A percentile compares a stretch with the other conserved stretches of the same genome.
Conservation (phyloP, 2,113 vertebrate genomes). For the Ciconia stormi region DNA sequence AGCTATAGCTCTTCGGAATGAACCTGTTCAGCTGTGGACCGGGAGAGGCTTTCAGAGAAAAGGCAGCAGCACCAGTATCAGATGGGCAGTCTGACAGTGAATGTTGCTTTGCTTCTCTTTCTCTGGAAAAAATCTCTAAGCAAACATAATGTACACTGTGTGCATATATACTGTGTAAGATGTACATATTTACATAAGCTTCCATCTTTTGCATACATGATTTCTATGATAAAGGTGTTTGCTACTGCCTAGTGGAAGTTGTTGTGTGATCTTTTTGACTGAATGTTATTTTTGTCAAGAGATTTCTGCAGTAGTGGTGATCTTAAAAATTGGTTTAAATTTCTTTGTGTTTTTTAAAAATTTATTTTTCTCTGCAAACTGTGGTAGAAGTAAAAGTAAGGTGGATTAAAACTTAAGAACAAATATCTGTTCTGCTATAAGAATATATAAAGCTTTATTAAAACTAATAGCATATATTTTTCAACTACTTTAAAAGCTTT, state of each 20-base stretch:
- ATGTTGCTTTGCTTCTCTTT: neutral
- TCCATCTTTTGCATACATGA: neutral
- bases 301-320: neutral
- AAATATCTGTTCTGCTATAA: neutral
- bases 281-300: neutral
- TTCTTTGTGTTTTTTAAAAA: neutral
- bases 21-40: neutral
- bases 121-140: neutral
- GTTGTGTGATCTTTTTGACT: neutral
- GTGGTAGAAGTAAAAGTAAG: neutral
- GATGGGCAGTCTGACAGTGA: neutral
- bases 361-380: neutral
- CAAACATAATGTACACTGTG: accelerated
- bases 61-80: neutral
- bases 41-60: neutral
- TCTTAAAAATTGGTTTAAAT: neutral
- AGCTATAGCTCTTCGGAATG: neutral
- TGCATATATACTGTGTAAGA: neutral
- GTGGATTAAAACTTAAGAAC: neutral
- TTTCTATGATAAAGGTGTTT: neutral
- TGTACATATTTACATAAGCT: neutral
- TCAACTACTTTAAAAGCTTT: neutral
- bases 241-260: neutral
- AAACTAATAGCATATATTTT: neutral
- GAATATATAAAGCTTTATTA: neutral